Conservation (phyloP, 2,888 invertebrate species). For the Diabrotica balteata region DNA sequence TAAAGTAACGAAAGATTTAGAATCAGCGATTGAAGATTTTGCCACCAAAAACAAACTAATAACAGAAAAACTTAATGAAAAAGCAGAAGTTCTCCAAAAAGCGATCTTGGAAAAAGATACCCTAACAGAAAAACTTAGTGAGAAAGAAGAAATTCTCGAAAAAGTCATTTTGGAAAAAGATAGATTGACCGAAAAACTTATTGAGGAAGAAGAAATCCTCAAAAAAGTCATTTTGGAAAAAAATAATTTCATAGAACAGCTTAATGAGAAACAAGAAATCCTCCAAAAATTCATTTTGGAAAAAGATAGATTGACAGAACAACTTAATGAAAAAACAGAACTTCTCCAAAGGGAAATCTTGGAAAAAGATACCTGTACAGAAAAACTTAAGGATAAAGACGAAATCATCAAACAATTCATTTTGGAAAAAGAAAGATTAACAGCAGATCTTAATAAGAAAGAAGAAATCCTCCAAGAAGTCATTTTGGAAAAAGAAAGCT, state of each 20-base stretch:
- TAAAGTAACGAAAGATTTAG: constrained; percentile 14
- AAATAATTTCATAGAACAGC: constrained; percentile 5
- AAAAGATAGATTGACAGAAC: constrained; percentile 7
- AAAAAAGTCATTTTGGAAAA: constrained; percentile 10
- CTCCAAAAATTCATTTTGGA: constrained; percentile 11
- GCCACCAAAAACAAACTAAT: constrained; percentile 9
- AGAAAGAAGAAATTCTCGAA: constrained; percentile 20
- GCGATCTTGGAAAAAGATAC: constrained; percentile 9
- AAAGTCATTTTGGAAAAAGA: constrained; percentile 5
- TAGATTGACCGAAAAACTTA: neutral
- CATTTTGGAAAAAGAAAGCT: no score
- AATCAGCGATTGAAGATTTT: constrained; percentile 5
- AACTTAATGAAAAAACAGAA: neutral
- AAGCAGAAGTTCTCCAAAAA: constrained; percentile 16
- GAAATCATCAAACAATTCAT: no score
- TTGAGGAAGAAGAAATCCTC: constrained; percentile 16
- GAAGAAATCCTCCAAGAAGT: no score
- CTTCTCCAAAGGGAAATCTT: no score
- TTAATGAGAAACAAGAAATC: constrained; percentile 11
- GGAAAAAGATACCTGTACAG: no score
- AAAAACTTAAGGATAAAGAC: no score
- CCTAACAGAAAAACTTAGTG: constrained; percentile 3
- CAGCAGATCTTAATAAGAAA: no score
- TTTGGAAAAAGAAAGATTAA: no score
- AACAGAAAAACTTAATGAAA: constrained; percentile 13